Base-by-base conservation (phyloP, 2,113 vertebrate species). In the Eulemur rufifrons region DNA sequence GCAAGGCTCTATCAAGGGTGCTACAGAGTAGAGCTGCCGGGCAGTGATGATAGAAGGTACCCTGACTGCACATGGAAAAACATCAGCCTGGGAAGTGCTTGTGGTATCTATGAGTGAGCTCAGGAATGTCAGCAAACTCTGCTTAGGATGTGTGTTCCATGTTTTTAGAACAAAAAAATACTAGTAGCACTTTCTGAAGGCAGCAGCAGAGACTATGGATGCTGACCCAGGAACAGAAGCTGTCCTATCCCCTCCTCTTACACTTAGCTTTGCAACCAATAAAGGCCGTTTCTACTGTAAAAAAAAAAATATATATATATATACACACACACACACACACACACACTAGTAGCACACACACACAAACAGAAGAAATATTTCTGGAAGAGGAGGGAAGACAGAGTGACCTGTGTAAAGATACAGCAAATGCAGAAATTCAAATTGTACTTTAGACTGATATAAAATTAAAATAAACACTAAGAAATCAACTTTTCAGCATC, bases 401-500 rank as follows among this genome's bases (percentile, higher is more conserved):
- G 9, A 47, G 34, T 73, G 13, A 2, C n/a, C 5, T 27, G 3
- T 0, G 4, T 50, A 96, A 97, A 97, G 73, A 68, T 0, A 93
- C 10, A 47, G 15, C 27, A 91, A 52, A 86, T 5, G 15, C 34
- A 64, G 20, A 88, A 54, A 76, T 59, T 29, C 23, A 69, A 88
- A 29, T 2, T 74, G 25, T 32, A 61, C 4, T 93, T 86, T 81
- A 77, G 27, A 61, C 2, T 66, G 39, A 76, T 45, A 8, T 18
- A 39, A 86, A 63, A 8, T 52, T 88, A 66, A 97, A 56, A 59
- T 27, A 95, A 92, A 80, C 13, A 86, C 3, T 17, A 80, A 78
- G 25, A 54, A 74, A 77, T 27, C 50, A 91, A 69, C 37, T 64
- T 76, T 17, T 47, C 32, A 37, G 18, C 20, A 76, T 63, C 15